Percentiles rank a stretch among this genome's conserved stretches.
These are phyloP conservation scores for Omphaloscelis lunosa DNA, from an alignment of 2,888 invertebrate species.

Conservation along the genomic window DNA sequence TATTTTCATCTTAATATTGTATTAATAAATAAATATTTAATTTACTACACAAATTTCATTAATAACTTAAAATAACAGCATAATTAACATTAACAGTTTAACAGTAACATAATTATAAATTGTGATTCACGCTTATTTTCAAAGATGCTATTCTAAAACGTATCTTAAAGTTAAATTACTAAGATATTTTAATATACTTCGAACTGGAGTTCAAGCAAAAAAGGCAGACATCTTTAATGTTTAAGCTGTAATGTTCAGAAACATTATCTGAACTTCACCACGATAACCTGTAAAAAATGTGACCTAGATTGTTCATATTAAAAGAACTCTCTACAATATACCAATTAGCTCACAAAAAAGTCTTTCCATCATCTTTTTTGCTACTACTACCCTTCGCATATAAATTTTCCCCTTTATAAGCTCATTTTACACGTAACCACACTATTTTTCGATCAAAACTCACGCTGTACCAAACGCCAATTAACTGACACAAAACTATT, in stretches of 20 bases:
- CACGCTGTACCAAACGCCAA: conserved; percentile 40
- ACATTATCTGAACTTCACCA: background rate
- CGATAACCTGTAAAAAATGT: background rate
- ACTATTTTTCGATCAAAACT: conserved; percentile 53
- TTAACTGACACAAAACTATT: conserved; percentile 60
- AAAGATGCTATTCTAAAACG: background rate
- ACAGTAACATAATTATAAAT: background rate
- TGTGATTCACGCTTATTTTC: background rate
- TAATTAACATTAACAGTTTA: too few species aligned
- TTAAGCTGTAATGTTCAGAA: background rate
- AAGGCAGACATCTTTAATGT: background rate
- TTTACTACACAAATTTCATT: too few species aligned
- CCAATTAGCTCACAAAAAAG: background rate
- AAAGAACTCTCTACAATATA: background rate
- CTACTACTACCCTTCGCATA: background rate
- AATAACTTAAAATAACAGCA: too few species aligned
- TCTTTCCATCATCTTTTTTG: background rate
- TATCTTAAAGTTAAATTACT: background rate
- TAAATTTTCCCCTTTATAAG: conserved; percentile 15
- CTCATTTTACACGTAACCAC: conserved; percentile 28
- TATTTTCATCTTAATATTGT: too few species aligned
- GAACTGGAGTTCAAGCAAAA: background rate
- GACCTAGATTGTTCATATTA: background rate
- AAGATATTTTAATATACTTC: background rate
- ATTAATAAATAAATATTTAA: too few species aligned